A percentile compares a stretch with the other conserved stretches of the same genome.
These are phyloP conservation scores for Euleptes europaea DNA, from an alignment of 2,113 vertebrate species.

Conservation along the genomic window DNA sequence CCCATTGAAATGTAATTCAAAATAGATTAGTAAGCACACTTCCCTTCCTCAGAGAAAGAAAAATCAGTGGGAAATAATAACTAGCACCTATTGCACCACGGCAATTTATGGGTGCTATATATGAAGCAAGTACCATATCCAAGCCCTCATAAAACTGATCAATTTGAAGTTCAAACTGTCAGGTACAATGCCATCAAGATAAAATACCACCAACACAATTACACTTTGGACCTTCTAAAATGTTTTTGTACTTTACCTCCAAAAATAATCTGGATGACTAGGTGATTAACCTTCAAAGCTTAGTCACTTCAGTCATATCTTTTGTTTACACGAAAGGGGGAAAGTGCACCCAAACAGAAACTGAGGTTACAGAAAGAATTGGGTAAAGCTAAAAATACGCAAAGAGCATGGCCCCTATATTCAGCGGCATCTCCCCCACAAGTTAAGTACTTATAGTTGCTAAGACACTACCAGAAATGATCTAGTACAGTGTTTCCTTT, in stretches of 20 bases:
- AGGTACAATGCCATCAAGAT: slow-evolving; percentile 65
- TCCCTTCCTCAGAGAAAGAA: not conserved
- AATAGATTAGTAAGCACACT: not conserved
- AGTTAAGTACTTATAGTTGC: slow-evolving; percentile 37
- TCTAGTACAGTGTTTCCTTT: not conserved
- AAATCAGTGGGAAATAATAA: slow-evolving; percentile 23
- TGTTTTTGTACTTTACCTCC: slow-evolving; percentile 62
- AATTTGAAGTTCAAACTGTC: slow-evolving; percentile 69
- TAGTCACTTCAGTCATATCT: not conserved
- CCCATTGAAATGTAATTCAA: not conserved
- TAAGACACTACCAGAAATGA: slow-evolving; percentile 33
- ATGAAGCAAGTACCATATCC: slow-evolving; percentile 40
- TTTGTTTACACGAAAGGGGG: slow-evolving; percentile 47
- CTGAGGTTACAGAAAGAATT: not conserved
- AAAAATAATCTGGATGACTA: slow-evolving; percentile 54
- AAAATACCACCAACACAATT: slow-evolving; percentile 59
- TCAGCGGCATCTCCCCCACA: slow-evolving; percentile 36
- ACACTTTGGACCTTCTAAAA: slow-evolving; percentile 71
- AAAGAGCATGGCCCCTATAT: not conserved
- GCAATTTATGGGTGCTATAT: slow-evolving; percentile 32
- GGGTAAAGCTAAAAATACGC: not conserved
- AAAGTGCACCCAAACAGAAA: slow-evolving; percentile 16
- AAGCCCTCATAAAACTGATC: slow-evolving; percentile 67
- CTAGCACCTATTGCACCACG: slow-evolving; percentile 16
- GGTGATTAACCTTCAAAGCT: slow-evolving; percentile 28